Percentiles rank a stretch among this genome's conserved stretches.
Evolutionary conservation across 2,113 vertebrate species (phyloP).

Genomic region (Drymodes brunneopygia): DNA sequence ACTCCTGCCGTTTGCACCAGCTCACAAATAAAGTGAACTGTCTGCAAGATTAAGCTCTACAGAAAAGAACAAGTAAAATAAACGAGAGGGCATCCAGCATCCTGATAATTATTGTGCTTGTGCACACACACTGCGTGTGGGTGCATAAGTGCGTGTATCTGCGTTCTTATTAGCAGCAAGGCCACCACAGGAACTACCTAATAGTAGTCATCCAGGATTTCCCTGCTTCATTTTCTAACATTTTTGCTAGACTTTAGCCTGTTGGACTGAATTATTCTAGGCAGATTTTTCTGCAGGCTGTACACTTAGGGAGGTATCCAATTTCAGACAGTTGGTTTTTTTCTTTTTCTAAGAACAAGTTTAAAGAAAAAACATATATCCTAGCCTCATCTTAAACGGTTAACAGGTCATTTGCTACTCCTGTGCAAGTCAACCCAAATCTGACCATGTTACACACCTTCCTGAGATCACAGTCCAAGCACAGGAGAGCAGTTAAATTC

Average conservation of each 20-base stretch:
- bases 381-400: not conserved
- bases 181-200: not conserved
- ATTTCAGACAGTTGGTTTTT: not conserved
- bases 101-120: constrained; percentile 11
- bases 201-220: not conserved
- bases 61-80: constrained; percentile 21
- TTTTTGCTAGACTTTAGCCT: not conserved
- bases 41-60: constrained; percentile 36
- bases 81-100: not conserved
- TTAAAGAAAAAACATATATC: not conserved
- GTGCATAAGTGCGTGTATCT: rapidly evolving
- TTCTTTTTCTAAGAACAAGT: not conserved
- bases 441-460: not conserved
- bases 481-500: not conserved
- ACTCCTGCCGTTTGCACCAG: constrained; percentile 5
- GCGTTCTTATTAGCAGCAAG: not conserved
- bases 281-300: not conserved
- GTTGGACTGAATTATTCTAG: not conserved
- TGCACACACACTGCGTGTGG: not conserved
- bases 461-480: not conserved
- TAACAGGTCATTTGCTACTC: not conserved
- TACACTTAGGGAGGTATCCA: not conserved
- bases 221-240: not conserved
- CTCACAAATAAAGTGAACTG: not conserved
- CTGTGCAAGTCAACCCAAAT: not conserved